A percentile compares a stretch with the other conserved stretches of the same genome.
These are phyloP conservation scores for Therioaphis trifolii DNA, from an alignment of 2,888 invertebrate genomes.

Conservation along the genomic window DNA sequence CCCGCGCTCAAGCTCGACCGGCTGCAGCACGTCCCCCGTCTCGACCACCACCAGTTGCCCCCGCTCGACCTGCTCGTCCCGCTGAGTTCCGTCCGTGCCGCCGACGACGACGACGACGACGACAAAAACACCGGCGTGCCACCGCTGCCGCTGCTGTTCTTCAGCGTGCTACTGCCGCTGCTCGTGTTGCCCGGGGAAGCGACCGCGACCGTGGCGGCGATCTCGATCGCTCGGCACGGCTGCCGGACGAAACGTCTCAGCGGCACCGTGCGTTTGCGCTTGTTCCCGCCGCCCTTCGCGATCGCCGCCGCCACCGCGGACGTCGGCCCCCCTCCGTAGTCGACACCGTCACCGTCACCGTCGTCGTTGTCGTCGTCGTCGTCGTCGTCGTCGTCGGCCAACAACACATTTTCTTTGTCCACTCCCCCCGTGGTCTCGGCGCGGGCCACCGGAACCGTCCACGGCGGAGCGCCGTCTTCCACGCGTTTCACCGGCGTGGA, in stretches of 20 bases:
- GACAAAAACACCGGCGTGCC: neutral
- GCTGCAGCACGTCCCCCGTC: neutral
- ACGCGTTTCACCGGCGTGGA: slow-evolving; percentile 66
- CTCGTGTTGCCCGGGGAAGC: neutral
- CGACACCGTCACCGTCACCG: slow-evolving; percentile 28
- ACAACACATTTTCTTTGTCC: slow-evolving; percentile 40
- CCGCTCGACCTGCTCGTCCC: slow-evolving; percentile 47
- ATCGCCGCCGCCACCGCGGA: slow-evolving; percentile 35
- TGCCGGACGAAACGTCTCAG: slow-evolving; percentile 30
- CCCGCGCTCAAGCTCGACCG: slow-evolving; percentile 35
- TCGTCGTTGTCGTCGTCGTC: no score
- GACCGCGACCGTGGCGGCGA: neutral
- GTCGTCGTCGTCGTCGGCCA: slow-evolving; percentile 2
- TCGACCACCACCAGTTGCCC: slow-evolving; percentile 20
- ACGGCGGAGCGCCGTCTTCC: no score
- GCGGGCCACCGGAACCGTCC: neutral
- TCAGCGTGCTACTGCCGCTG: slow-evolving; percentile 29
- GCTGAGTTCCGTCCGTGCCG: slow-evolving; percentile 24
- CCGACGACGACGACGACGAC: slow-evolving; percentile 30
- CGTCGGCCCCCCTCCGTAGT: neutral
- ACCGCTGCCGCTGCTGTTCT: slow-evolving; percentile 19
- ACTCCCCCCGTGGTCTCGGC: neutral
- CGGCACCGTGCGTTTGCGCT: slow-evolving; percentile 46
- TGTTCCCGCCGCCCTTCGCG: slow-evolving; percentile 63
- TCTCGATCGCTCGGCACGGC: neutral